Percentiles rank a stretch among this genome's conserved stretches.
phyloP scores from a whole-genome alignment of 2,113 vertebrate genomes.

The Salvelinus fontinalis region DNA sequence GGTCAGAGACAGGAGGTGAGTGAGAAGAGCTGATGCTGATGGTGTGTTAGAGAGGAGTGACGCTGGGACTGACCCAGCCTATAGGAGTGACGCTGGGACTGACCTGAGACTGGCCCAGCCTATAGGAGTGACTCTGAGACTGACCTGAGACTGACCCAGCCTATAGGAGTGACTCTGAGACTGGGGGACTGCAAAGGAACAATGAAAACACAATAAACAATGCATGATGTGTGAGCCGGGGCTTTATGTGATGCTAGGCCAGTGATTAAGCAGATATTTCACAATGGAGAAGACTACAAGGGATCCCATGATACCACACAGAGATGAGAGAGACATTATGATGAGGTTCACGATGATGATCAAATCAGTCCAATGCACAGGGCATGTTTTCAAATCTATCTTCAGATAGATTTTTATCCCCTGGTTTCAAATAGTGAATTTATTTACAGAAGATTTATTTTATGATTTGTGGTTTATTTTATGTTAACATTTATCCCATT shows the following conservation, averaged over 20 bases:
- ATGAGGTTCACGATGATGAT: not conserved
- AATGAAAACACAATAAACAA: constrained; percentile 56
- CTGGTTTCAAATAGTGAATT: no score
- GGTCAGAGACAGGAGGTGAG: no score
- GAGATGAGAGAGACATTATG: not conserved
- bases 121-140: not conserved
- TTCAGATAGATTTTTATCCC: no score
- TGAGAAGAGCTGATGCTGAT: no score
- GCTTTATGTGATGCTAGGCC: constrained; percentile 31
- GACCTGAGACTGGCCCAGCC: no score
- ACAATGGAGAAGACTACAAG: not conserved
- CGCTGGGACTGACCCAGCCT: no score
- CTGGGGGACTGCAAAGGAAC: constrained; percentile 28
- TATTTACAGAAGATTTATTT: no score
- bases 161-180: constrained; percentile 34
- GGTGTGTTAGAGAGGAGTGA: constrained; percentile 60
- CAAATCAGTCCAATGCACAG: no score
- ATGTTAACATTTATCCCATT: no score
- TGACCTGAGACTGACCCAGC: constrained; percentile 63
- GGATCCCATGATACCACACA: not conserved
- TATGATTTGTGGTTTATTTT: no score
- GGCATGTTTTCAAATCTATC: no score
- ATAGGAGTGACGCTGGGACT: no score
- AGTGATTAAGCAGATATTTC: constrained; percentile 17
- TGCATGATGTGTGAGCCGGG: constrained; percentile 37